Evolutionary conservation across 1,140 invertebrate species (phyloP).

Genomic region (Delia radicum): DNA sequence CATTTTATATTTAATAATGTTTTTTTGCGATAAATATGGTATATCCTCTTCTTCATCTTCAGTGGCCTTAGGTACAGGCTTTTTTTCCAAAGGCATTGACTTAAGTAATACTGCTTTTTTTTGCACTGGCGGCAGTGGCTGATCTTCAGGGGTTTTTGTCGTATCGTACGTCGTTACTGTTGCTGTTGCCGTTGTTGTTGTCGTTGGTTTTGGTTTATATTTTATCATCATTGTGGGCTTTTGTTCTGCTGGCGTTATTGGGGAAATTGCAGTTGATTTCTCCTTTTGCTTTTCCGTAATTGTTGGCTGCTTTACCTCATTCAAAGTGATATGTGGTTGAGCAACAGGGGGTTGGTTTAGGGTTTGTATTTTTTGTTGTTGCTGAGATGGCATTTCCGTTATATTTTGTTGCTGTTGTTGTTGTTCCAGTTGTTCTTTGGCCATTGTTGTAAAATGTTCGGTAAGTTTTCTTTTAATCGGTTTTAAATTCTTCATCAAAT

Average conservation of each 20-base stretch:
- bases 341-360: not conserved
- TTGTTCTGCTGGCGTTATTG: not conserved
- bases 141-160: not conserved
- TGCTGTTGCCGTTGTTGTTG: not conserved
- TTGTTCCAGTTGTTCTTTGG: not conserved
- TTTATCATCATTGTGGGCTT: slow-evolving; percentile 6
- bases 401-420: not conserved
- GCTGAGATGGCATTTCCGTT: not conserved
- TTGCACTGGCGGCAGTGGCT: slow-evolving; percentile 30
- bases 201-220: slow-evolving; percentile 2
- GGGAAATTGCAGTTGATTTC: not conserved
- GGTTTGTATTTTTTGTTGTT: not conserved
- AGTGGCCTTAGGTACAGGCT: slow-evolving; percentile 30
- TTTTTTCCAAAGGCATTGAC: slow-evolving; percentile 45
- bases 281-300: too few relatives aligned
- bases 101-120: slow-evolving; percentile 46
- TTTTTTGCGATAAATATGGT: slow-evolving; percentile 50
- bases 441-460: not conserved
- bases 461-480: slow-evolving; percentile 4
- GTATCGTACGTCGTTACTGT: not conserved
- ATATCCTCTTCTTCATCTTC: slow-evolving; percentile 36
- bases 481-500: not conserved
- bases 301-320: not conserved
- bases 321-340: too few relatives aligned
- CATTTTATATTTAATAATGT: slow-evolving; percentile 45